These are phyloP conservation scores for Zoanthus sociatus DNA, from an alignment of 92 coral and sea anemone genomes.

Conservation along the genomic window DNA sequence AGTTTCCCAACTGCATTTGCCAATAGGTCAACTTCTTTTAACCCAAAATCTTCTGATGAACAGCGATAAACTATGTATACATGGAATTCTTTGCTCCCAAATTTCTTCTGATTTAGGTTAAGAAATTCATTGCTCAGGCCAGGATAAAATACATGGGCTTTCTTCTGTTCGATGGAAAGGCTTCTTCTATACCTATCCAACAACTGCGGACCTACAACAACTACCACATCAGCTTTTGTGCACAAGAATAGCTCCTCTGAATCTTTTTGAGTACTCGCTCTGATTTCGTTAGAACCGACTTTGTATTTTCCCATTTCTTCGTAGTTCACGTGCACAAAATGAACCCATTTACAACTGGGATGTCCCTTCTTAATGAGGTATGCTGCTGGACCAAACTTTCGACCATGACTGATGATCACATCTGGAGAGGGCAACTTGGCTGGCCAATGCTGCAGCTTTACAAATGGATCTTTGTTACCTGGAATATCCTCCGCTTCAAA, in stretches of 20 bases:
- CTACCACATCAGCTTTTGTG: neutral
- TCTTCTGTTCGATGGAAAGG: too few species aligned
- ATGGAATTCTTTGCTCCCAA: neutral
- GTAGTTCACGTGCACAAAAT: slow-evolving; percentile 37
- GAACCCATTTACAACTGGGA: neutral
- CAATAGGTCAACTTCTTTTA: neutral
- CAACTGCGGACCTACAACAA: slow-evolving; percentile 1
- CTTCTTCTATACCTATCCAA: slow-evolving; percentile 24
- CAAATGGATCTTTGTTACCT: neutral
- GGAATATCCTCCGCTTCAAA: neutral
- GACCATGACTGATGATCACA: slow-evolving; percentile 26
- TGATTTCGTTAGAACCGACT: neutral
- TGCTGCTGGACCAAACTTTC: neutral
- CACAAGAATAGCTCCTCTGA: slow-evolving; percentile 14
- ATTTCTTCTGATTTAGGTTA: too few species aligned
- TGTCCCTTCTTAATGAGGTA: neutral
- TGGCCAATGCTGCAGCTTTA: neutral
- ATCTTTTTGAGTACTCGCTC: slow-evolving; percentile 18
- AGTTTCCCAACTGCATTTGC: slow-evolving; percentile 33
- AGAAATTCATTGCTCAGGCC: slow-evolving; percentile 28
- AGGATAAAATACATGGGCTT: neutral
- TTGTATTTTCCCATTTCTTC: slow-evolving; percentile 51
- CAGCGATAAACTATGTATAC: slow-evolving; percentile 34
- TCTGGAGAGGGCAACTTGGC: slow-evolving; percentile 2
- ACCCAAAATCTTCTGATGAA: slow-evolving; percentile 5